A percentile compares a stretch with the other conserved stretches of the same genome.
phyloP scores from a whole-genome alignment of 2,888 invertebrate genomes.

The Agonopterix subpropinquella region DNA sequence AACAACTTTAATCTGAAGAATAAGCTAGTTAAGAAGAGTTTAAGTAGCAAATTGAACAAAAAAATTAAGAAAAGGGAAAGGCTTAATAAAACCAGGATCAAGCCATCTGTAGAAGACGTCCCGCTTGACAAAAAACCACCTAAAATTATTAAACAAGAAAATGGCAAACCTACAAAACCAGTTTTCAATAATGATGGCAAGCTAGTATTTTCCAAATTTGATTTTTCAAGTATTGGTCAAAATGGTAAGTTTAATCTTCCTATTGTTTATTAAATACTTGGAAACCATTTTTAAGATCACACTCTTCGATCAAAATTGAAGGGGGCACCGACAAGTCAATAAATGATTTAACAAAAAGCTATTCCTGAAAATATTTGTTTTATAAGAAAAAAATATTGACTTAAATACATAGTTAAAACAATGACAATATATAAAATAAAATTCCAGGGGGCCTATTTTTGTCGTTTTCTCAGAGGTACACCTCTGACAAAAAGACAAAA shows the following conservation, averaged over 20 bases:
- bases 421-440: too few relatives aligned
- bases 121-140: conserved; percentile 14
- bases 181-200: conserved; percentile 90
- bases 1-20: conserved; percentile 79
- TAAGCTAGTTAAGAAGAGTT: conserved; percentile 79
- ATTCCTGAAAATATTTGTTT: too few relatives aligned
- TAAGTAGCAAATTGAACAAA: conserved; percentile 81
- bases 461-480: too few relatives aligned
- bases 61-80: conserved; percentile 62
- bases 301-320: too few relatives aligned
- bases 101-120: conserved; percentile 18
- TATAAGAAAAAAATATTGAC: too few relatives aligned
- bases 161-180: conserved; percentile 70
- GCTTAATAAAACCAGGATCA: conserved; percentile 32
- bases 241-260: conserved; percentile 53
- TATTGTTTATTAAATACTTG: too few relatives aligned
- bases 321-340: too few relatives aligned
- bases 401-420: too few relatives aligned
- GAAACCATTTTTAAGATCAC: too few relatives aligned
- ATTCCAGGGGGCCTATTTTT: too few relatives aligned
- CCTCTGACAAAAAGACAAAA: too few relatives aligned
- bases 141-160: conserved; percentile 24
- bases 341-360: too few relatives aligned
- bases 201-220: conserved; percentile 94
- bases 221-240: conserved; percentile 84